Evolutionary conservation across 2,113 vertebrate genomes (phyloP).

Genomic region (Pseudonaja textilis): DNA sequence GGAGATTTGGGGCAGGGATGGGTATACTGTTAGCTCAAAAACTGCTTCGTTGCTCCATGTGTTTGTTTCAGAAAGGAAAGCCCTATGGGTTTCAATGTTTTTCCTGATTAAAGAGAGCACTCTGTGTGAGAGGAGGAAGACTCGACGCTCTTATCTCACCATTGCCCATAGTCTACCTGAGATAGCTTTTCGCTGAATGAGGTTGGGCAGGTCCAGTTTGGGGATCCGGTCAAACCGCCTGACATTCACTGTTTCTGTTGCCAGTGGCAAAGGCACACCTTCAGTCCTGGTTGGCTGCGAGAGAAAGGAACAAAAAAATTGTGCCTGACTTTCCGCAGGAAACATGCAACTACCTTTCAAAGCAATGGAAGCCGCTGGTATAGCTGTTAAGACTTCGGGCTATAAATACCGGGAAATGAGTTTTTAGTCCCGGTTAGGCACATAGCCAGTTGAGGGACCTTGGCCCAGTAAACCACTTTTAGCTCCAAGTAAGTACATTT

Average conservation of each 20-base stretch:
- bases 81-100: background rate
- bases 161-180: conserved; percentile 42
- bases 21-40: background rate
- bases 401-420: background rate
- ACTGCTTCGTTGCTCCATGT: background rate
- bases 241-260: conserved; percentile 35
- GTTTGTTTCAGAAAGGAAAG: background rate
- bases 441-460: background rate
- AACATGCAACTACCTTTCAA: background rate
- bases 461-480: background rate
- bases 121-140: background rate
- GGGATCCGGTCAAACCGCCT: conserved; percentile 47
- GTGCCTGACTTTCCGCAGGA: background rate
- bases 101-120: background rate
- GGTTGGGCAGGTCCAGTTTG: conserved; percentile 54
- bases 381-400: background rate
- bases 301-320: background rate
- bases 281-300: background rate
- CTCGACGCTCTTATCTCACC: background rate
- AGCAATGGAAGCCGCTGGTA: background rate
- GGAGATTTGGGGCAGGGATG: background rate
- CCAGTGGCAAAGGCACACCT: background rate
- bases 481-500: background rate
- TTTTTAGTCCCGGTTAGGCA: background rate
- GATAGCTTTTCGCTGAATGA: conserved; percentile 64